Evolutionary conservation across 2,888 invertebrate genomes (phyloP).

Genomic region (Drosophila yooni): DNA sequence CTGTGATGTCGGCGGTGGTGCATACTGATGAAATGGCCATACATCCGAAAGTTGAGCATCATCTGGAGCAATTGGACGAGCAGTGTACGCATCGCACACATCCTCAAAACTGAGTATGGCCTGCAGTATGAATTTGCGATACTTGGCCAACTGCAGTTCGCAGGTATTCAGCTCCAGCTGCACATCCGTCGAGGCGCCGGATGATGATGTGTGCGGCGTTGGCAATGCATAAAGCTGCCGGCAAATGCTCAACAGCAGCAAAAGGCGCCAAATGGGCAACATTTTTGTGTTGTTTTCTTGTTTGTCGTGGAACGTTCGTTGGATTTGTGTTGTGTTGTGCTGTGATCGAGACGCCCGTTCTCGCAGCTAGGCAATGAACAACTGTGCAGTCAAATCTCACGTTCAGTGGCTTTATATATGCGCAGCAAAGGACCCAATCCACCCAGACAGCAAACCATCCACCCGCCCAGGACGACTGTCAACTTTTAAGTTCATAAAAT

Average conservation of each 20-base stretch:
- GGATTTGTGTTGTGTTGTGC: not conserved
- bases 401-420: conserved; percentile 55
- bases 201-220: conserved; percentile 37
- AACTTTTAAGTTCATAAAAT: conserved; percentile 80
- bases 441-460: conserved; percentile 4
- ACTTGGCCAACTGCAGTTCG: conserved; percentile 82
- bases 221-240: conserved; percentile 52
- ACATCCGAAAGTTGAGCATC: conserved; percentile 37
- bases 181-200: not conserved
- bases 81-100: conserved; percentile 82
- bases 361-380: conserved; percentile 55
- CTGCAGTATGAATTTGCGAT: conserved; percentile 82
- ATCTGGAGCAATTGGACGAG: conserved; percentile 46
- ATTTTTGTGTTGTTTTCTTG: conserved; percentile 22
- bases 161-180: conserved; percentile 75
- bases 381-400: conserved; percentile 54
- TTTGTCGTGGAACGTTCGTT: conserved; percentile 1
- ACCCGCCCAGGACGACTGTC: conserved; percentile 30
- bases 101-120: conserved; percentile 83
- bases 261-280: conserved; percentile 55
- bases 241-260: conserved; percentile 51
- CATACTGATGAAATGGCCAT: conserved; percentile 72
- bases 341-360: conserved; percentile 13
- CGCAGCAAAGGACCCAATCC: not conserved
- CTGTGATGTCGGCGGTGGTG: conserved; percentile 75